Base-by-base conservation (phyloP, 1,140 invertebrate genomes). In the Linepithema humile region DNA sequence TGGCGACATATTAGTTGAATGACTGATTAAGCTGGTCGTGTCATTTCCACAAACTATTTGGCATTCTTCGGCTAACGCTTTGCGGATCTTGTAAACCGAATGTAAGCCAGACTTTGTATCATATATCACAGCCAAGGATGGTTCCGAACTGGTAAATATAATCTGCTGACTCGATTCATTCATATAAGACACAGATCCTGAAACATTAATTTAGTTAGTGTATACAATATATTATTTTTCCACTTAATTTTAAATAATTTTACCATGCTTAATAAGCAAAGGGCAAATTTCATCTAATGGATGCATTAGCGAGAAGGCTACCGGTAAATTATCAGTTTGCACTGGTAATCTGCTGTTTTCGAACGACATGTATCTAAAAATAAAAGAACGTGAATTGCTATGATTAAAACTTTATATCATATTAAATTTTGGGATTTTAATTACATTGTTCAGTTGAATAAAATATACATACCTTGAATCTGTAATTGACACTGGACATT, bases 211-310 rank as follows among this genome's bases (percentile, higher is more conserved):
- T 74, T 57, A 7, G 38, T 23, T 29, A 38, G 5, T 40, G 40
- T 0, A 60, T 40, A 15, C 4, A 43, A 74, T 29, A 3, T 17
- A 26, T 59, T 26, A 60, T 78, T 20, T 50, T 50, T 3, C n/a
- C 9, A 26, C 10, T 65, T 53, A 26, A 82, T 53, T 23, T 40
- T 1, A 45, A 48, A 43, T 60, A 32, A 29, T 17, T 38, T 59
- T 93, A 89, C 96, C 95, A 88, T 96, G 95, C 90, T 97, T 97
- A 48, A 97, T 96, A 6, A 98, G 94, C 40, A 98, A 95, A 4
- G 98, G 98, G 72, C 96, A 96, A 40, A 98, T 97, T 94, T 99
- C 98, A 94, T 98, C 97, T 40, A 99, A 94, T 1, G 98, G 98
- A 95, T 99, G 98, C 26, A 97, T 95, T 85, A 99, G 94, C 40